These are phyloP conservation scores for Centropus unirufus DNA, from an alignment of 2,113 vertebrate genomes.

Conservation along the genomic window DNA sequence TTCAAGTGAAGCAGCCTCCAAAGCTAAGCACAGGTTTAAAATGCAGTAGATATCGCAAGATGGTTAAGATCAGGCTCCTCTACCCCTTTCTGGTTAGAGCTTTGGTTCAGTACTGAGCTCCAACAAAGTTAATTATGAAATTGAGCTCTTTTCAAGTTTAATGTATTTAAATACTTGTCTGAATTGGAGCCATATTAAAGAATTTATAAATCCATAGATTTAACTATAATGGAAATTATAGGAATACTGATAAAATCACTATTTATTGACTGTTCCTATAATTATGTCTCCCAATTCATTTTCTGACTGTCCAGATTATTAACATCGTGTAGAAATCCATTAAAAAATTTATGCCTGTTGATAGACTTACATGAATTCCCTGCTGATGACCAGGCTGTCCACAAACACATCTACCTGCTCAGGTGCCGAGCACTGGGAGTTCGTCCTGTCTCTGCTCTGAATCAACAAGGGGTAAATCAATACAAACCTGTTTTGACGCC, in stretches of 20 bases:
- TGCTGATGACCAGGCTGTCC: neutral
- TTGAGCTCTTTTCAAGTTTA: neutral
- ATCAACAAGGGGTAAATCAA: constrained; percentile 52
- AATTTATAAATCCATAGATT: neutral
- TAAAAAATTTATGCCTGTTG: neutral
- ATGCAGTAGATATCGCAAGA: neutral
- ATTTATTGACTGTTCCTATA: neutral
- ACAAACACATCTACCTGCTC: constrained; percentile 15
- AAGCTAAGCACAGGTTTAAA: neutral
- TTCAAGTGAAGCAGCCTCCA: neutral
- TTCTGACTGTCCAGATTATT: neutral
- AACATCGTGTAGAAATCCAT: neutral
- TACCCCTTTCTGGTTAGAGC: neutral
- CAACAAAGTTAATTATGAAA: neutral
- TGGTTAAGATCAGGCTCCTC: neutral
- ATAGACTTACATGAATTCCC: neutral
- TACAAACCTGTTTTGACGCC: constrained; percentile 44
- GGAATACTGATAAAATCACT: neutral
- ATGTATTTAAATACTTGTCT: neutral
- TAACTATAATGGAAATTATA: neutral
- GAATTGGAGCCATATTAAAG: neutral
- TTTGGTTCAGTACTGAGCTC: neutral
- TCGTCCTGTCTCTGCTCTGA: constrained; percentile 12
- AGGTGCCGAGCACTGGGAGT: neutral
- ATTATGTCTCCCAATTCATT: neutral